Evolutionary conservation across 2,797 vertebrate genomes (phyloP).

Genomic region (Anniella stebbinsi): DNA sequence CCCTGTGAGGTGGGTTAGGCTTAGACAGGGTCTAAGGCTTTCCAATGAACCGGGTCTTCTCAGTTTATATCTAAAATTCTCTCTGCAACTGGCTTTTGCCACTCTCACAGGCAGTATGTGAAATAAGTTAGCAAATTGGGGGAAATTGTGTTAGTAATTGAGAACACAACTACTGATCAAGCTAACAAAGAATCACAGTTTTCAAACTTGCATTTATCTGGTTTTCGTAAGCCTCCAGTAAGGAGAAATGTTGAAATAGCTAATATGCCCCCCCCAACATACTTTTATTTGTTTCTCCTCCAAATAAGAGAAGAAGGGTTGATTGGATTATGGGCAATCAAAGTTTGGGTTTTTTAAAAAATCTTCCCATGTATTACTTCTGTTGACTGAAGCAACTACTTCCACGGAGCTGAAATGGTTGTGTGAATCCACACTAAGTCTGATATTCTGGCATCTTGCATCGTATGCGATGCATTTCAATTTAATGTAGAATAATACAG

Average conservation of each 20-base stretch:
- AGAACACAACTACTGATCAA: not conserved
- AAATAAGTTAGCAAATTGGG: not conserved
- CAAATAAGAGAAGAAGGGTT: not conserved
- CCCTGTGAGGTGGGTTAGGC: not conserved
- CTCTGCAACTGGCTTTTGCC: not conserved
- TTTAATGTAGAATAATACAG: conserved; percentile 44
- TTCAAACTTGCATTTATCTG: not conserved
- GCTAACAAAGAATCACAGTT: not conserved
- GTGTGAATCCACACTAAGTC: not conserved
- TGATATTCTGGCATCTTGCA: not conserved
- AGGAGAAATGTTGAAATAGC: not conserved
- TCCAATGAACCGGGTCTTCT: not conserved
- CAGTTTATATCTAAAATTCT: not conserved
- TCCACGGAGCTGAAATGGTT: not conserved
- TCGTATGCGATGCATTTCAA: conserved; percentile 40
- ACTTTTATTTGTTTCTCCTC: not conserved
- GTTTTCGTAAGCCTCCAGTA: not conserved
- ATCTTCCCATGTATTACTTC: not conserved
- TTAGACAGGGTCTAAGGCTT: not conserved
- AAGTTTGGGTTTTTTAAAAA: not conserved
- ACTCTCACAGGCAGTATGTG: not conserved
- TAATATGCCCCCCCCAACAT: too few relatives aligned
- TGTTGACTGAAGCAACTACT: not conserved
- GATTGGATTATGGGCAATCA: not conserved
- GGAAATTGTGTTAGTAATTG: not conserved